Percentiles rank a stretch among this genome's conserved stretches.
These are phyloP conservation scores for Carettochelys insculpta DNA, from an alignment of 2,113 vertebrate species.

Conservation along the genomic window DNA sequence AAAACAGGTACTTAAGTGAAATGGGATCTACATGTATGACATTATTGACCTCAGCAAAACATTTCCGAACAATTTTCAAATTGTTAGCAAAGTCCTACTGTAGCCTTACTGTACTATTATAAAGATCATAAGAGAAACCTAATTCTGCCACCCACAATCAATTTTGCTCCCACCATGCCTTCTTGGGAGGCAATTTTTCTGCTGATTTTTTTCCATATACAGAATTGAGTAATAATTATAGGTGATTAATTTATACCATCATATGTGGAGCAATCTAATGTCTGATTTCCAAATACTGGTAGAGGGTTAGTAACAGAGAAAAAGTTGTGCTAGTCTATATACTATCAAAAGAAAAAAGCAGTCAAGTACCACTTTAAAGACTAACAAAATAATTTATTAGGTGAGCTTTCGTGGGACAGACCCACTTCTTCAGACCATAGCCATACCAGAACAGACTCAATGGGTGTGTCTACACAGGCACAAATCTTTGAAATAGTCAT, in stretches of 20 bases:
- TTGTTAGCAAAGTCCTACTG: background rate
- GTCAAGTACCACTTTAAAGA: too few relatives aligned
- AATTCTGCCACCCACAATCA: background rate
- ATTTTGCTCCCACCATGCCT: background rate
- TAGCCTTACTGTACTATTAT: background rate
- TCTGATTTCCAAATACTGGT: slow-evolving; percentile 37
- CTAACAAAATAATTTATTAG: too few relatives aligned
- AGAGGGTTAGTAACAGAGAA: too few relatives aligned
- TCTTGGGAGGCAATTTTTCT: background rate
- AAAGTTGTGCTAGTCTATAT: too few relatives aligned
- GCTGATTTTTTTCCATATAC: accelerated
- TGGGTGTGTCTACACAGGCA: too few relatives aligned
- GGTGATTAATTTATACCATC: background rate
- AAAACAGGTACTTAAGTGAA: background rate
- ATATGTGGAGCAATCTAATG: slow-evolving; percentile 26
- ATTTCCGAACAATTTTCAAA: background rate
- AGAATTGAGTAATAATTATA: background rate
- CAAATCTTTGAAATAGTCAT: too few relatives aligned
- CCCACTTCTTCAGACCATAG: too few relatives aligned
- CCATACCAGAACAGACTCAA: too few relatives aligned
- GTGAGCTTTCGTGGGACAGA: too few relatives aligned
- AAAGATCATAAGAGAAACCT: background rate
- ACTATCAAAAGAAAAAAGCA: too few relatives aligned
- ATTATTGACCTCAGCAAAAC: background rate
- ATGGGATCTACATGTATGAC: background rate